These are phyloP conservation scores for Alligator mississippiensis DNA, from an alignment of 2,113 vertebrate species.

Conservation along the genomic window DNA sequence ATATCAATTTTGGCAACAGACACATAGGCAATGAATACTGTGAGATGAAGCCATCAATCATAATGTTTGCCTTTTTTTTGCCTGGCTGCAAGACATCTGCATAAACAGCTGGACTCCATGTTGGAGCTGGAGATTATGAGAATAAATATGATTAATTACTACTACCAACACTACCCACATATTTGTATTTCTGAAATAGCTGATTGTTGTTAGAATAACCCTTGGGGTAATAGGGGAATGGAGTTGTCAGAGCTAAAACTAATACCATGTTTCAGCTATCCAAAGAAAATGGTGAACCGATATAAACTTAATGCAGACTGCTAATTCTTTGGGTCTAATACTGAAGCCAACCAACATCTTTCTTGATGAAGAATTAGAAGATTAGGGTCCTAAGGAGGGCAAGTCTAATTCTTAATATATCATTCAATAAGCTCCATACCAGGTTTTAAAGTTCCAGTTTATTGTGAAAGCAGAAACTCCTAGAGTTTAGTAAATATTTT, in stretches of 20 bases:
- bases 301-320: not conserved
- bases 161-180: not conserved
- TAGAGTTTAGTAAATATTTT: not conserved
- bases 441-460: not conserved
- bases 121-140: not conserved
- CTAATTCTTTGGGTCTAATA: not conserved
- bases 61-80: not conserved
- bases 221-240: not conserved
- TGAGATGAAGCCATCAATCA: not conserved
- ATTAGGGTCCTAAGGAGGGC: not conserved
- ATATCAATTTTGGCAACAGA: not conserved
- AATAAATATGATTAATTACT: conserved; percentile 17
- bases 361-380: not conserved
- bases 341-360: not conserved
- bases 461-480: not conserved
- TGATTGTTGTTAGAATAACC: not conserved
- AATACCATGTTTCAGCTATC: not conserved
- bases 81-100: not conserved
- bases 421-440: not conserved
- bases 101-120: not conserved
- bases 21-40: not conserved
- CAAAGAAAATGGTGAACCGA: not conserved
- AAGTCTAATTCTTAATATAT: not conserved
- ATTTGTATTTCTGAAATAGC: not conserved
- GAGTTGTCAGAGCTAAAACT: not conserved